Conservation (phyloP, 2,888 invertebrate genomes). For the Ennomos quercinarius region DNA sequence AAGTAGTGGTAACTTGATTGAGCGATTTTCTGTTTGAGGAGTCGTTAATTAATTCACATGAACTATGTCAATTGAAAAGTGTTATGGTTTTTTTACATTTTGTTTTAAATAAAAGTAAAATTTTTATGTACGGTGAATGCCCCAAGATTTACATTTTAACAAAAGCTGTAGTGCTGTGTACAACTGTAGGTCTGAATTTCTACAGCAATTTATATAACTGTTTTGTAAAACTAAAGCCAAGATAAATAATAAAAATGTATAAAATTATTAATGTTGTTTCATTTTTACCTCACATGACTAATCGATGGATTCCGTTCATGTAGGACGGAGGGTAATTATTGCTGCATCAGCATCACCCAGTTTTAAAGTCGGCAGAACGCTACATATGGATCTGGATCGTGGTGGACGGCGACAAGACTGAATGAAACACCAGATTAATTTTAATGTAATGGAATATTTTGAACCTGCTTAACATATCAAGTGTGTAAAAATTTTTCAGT, state of each 20-base stretch:
- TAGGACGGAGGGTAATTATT: too few species aligned
- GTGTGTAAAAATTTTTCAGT: too few species aligned
- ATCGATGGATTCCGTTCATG: background rate
- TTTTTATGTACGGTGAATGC: slow-evolving; percentile 6
- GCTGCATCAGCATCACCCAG: too few species aligned
- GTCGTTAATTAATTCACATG: background rate
- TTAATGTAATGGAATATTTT: too few species aligned
- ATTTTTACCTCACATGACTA: background rate
- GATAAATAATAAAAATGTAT: slow-evolving; percentile 62
- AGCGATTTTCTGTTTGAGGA: background rate
- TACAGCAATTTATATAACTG: slow-evolving; percentile 81
- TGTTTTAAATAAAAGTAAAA: background rate
- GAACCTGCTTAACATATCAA: too few species aligned
- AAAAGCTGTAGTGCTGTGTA: slow-evolving; percentile 47
- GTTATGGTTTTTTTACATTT: background rate
- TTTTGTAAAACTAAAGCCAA: slow-evolving; percentile 76
- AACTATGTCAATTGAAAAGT: slow-evolving; percentile 13
- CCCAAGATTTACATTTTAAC: slow-evolving; percentile 38
- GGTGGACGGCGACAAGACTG: too few species aligned
- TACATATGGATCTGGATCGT: too few species aligned
- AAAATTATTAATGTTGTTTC: slow-evolving; percentile 31
- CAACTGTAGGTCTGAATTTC: slow-evolving; percentile 64
- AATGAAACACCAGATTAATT: too few species aligned
- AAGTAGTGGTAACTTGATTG: background rate
- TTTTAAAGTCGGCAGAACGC: too few species aligned